Evolutionary conservation across 2,797 vertebrate species (phyloP), one percentile per base, ranked within the genome.

Genomic region (Mergus octosetaceus): DNA sequence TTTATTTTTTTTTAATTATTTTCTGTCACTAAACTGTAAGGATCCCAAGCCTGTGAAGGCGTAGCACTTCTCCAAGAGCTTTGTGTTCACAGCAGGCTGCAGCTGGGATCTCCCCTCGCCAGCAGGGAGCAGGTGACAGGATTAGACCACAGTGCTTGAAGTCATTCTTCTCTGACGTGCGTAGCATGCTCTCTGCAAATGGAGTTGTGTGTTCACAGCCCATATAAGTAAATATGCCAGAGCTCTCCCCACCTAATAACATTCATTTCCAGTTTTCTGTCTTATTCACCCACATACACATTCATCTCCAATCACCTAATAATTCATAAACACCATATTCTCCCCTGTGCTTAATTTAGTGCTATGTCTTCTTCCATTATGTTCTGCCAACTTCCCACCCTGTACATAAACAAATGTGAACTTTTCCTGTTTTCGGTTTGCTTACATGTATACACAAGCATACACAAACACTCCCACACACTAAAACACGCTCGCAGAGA

Each of bases 261-360:
- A 78, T 84, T 57, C 4, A 34, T 83, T 93, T 91, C 73, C 38
- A 86, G 20, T 91, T 91, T 90, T 95, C 76, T 92, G 19, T 87
- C 82, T 58, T 54, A 53, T 49, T 83, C 81, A 87, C 13, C 41
- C 80, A 39, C 5, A 3, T 39, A 64, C 19, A 5, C 20, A 18
- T 88, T 53, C 53, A 66, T 74, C 57, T 74, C 66, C 70, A 43
- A 5, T 56, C 28, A 82, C 72, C 58, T 81, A 66, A 72, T 72
- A 69, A 81, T 58, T 56, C 70, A 56, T 43, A 66, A 84, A 57
- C 66, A 65, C 58, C 32, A 6, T 28, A 39, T 64, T 89, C 71
- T 75, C 36, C 49, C 57, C 71, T 0, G 0, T 69, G 30, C 75
- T 89, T 82, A 25, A 64, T 83, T 84, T 78, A 53, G 32, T 60